phyloP scores from a whole-genome alignment of 2,113 vertebrate species.

The Odontophorus gujanensis region DNA sequence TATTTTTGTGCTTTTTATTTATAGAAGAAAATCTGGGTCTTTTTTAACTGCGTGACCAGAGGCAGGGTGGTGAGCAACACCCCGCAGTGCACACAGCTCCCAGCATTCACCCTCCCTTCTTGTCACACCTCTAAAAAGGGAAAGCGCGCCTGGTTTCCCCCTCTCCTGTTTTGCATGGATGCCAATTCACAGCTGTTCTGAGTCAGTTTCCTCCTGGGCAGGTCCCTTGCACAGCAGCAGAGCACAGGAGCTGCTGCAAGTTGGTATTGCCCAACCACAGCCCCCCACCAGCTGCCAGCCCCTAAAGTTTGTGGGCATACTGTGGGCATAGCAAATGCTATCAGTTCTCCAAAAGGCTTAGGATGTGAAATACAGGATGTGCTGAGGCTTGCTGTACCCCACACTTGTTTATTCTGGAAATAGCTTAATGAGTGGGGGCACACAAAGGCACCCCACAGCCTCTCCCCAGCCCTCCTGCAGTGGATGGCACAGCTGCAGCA shows the following conservation, averaged over 20 bases:
- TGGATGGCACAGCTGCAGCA: background rate
- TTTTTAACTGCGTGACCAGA: background rate
- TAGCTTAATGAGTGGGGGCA: background rate
- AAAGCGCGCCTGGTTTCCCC: background rate
- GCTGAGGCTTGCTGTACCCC: background rate
- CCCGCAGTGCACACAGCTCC: fast-evolving
- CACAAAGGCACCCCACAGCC: fast-evolving
- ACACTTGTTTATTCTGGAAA: background rate
- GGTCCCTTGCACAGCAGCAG: background rate
- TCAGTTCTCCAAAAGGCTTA: background rate
- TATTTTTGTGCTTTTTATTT: conserved; percentile 37
- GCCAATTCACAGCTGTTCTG: background rate
- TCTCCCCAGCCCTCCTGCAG: fast-evolving
- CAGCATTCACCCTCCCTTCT: background rate
- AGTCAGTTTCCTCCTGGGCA: conserved; percentile 38
- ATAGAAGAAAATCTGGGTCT: conserved; percentile 40
- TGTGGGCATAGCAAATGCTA: fast-evolving
- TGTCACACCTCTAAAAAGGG: background rate
- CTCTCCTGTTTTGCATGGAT: background rate
- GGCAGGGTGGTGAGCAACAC: background rate
- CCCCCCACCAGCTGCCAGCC: background rate
- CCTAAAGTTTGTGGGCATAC: fast-evolving
- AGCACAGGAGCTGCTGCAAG: background rate
- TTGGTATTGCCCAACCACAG: background rate
- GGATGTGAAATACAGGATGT: fast-evolving